Evolutionary conservation across 2,888 invertebrate genomes (phyloP), one percentile per base, ranked within the genome.

Genomic region (Trichogramma dendrolimi): DNA sequence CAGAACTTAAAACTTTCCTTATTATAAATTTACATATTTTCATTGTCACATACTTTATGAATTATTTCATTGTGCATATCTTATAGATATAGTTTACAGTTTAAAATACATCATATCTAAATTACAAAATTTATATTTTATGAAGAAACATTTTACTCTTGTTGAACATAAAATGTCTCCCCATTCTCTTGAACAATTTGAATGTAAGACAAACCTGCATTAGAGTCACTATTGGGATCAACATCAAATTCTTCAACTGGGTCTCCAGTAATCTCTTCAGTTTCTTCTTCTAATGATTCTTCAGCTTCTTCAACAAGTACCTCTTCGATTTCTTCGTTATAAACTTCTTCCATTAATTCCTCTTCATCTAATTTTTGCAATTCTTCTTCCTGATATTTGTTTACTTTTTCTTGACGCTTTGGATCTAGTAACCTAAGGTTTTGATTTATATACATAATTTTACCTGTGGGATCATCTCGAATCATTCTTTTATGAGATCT

Each of bases 401-500:
- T 62, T 43, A 47, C 61, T 59, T 61, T 65, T 1, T 65, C 65
- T 59, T 59, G 63, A 49, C 65, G 55, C 43, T 65, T 63, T 49
- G 66, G 63, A 54, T 66, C 66, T 51, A 66, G 44, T 43, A 66
- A 48, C 14, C 62, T 61, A 52, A 66, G 60, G 55, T 66, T 66
- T 27, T 66, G 66, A 58, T 53, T 61, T 61, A 66, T 63, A 7
- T 63, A 66, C 63, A 63, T 62, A 49, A 66, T 60, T 63, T 66
- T 66, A 46, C 66, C 66, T 59, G 63, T 63, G 39, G 63, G 63
- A 63, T 66, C 66, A 55, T 66, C 63, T 60, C 61, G 63, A n/a
- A 66, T 11, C 55, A 11, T 58, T 57, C 57, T 61, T 55, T 66
- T 66, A 27, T 57, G 58, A 39, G 49, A 52, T 50, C 50, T 61